Percentiles rank a stretch among this genome's conserved stretches.
These are phyloP conservation scores for Rhopilema esculentum DNA, from an alignment of 30 jellyfish, hydroid and myxozoan genomes.

Conservation along the genomic window DNA sequence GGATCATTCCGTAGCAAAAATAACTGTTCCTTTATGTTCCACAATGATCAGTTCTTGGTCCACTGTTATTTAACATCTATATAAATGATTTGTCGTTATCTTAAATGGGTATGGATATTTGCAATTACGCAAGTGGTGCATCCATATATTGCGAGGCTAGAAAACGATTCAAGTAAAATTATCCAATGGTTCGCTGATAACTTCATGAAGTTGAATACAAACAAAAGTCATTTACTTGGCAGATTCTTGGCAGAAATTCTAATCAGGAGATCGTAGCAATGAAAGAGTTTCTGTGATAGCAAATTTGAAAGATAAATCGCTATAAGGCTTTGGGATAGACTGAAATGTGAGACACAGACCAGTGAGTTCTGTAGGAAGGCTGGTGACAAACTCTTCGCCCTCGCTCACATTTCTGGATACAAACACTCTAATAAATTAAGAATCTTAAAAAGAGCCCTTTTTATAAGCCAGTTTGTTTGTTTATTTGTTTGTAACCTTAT, in stretches of 20 bases:
- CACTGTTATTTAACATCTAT: constrained; percentile 39
- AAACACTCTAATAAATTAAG: constrained; percentile 9
- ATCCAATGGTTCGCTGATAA: constrained; percentile 44
- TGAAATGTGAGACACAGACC: constrained; percentile 26
- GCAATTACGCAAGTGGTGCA: constrained; percentile 58
- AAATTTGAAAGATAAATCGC: constrained; percentile 18
- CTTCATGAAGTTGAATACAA: constrained; percentile 38
- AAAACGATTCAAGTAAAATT: constrained; percentile 8
- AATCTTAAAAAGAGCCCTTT: constrained; percentile 37
- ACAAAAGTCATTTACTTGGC: constrained; percentile 29
- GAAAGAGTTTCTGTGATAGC: not conserved
- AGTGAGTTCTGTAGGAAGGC: constrained; percentile 32
- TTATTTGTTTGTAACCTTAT: no score
- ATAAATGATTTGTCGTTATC: constrained; percentile 40
- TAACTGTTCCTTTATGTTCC: constrained; percentile 14
- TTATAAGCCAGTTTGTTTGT: constrained; percentile 25
- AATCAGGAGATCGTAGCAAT: constrained; percentile 7
- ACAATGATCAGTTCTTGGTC: constrained; percentile 41
- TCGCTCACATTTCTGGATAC: constrained; percentile 2
- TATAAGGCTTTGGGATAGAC: constrained; percentile 35
- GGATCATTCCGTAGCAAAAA: constrained; percentile 33
- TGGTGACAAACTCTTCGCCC: constrained; percentile 36
- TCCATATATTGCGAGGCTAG: constrained; percentile 41
- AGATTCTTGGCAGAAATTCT: constrained; percentile 29
- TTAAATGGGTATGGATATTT: constrained; percentile 21